phyloP scores from a whole-genome alignment of 92 coral and sea anemone species.

The Isaurus tuberculatus region DNA sequence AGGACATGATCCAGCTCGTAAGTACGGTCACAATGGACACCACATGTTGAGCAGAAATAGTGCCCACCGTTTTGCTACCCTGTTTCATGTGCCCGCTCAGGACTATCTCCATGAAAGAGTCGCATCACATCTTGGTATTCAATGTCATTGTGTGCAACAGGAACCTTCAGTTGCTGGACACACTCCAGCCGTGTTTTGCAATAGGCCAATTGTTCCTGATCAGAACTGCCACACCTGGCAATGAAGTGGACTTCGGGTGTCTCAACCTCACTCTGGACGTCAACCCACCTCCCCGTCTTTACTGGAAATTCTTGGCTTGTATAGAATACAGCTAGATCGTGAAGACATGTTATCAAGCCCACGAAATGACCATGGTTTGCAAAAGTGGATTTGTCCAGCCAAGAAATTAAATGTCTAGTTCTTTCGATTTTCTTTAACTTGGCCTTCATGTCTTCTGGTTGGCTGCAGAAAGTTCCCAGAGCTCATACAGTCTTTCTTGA shows the following conservation, averaged over 20 bases:
- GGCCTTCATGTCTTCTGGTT: conserved; percentile 2
- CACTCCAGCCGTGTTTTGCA: not conserved
- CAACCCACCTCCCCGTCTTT: conserved; percentile 30
- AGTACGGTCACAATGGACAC: conserved; percentile 36
- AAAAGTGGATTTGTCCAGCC: conserved; percentile 42
- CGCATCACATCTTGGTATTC: not conserved
- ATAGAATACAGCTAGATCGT: not conserved
- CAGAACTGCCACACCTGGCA: conserved; percentile 13
- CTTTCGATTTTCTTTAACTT: conserved; percentile 1
- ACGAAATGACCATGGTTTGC: conserved; percentile 40
- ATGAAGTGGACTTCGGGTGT: conserved; percentile 28
- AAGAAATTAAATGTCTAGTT: conserved; percentile 13
- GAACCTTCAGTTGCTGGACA: conserved; percentile 3
- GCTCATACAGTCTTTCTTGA: not conserved
- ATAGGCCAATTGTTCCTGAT: not conserved
- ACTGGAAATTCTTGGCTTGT: conserved; percentile 20
- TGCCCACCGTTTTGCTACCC: conserved; percentile 50
- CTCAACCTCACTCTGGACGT: conserved; percentile 14
- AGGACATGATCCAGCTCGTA: conserved; percentile 54
- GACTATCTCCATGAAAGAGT: not conserved
- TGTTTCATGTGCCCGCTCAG: conserved; percentile 17
- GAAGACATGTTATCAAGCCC: not conserved
- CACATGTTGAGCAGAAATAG: conserved; percentile 51
- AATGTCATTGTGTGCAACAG: not conserved
- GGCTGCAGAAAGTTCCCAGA: not conserved